Evolutionary conservation across 2,888 invertebrate species (phyloP), one percentile per base, ranked within the genome.

Genomic region (Latheticus oryzae): DNA sequence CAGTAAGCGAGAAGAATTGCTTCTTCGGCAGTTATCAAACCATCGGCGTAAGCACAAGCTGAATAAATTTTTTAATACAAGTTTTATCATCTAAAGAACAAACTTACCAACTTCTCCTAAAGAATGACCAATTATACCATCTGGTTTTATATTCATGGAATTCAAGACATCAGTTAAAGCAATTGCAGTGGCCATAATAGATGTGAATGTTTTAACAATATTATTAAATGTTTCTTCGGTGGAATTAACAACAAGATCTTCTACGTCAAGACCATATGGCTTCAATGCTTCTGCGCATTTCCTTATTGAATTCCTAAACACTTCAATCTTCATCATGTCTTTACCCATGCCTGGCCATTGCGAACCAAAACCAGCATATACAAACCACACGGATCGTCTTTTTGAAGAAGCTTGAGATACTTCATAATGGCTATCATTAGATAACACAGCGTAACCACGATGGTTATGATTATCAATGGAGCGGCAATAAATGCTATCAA

Each of bases 71-170:
- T n/a, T n/a, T n/a, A n/a, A n/a, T n/a, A n/a, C n/a, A n/a, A n/a
- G n/a, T n/a, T n/a, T n/a, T n/a, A n/a, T n/a, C n/a, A n/a, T n/a
- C n/a, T n/a, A n/a, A n/a, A n/a, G n/a, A n/a, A n/a, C 4, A 23
- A 3, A n/a, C 70, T 58, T 57, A 76, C 88, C 89, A 67, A 91
- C 82, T 79, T 94, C 93, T 15, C 93, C 93, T 3, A 91, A 90
- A 38, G 95, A 96, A 79, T 97, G 97, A 0, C 97, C 97, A 43
- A 96, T 84, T 72, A 97, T 92, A 48, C 95, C 95, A 77, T 96
- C 94, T 2, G 96, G 94, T 16, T 81, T 79, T 19, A 97, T 83
- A 60, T 90, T 91, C 16, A 89, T 74, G n/a, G 82, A 81, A 45
- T 81, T 83, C 57, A 97, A 81, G 43, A 93, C 79, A 79, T 97